Evolutionary conservation across 1,140 invertebrate species (phyloP).

Genomic region (Plectus sambesii): DNA sequence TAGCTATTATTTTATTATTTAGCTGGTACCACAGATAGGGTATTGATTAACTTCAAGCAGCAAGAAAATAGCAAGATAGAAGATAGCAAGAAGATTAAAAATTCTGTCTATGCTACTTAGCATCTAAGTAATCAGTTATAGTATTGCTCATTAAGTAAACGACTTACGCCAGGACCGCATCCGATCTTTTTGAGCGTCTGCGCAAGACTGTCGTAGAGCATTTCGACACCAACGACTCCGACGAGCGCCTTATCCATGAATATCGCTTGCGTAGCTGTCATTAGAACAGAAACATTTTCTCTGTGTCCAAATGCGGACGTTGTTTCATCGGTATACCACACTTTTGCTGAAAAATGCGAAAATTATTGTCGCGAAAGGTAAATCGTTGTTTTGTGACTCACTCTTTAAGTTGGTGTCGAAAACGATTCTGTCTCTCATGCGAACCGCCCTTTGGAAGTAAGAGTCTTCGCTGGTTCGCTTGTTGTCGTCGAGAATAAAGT

Average conservation of each 20-base stretch:
- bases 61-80: no score
- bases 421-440: conserved; percentile 38
- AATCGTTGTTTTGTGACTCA: conserved; percentile 19
- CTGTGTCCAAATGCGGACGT: conserved; percentile 31
- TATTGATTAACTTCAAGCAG: no score
- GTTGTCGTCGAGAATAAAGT: conserved; percentile 38
- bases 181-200: conserved; percentile 34
- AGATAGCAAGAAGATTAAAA: no score
- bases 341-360: conserved; percentile 30
- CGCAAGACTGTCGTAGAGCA: conserved; percentile 36
- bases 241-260: conserved; percentile 37
- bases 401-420: conserved; percentile 39
- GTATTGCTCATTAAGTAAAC: neutral
- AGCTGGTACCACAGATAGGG: no score
- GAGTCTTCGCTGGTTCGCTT: conserved; percentile 33
- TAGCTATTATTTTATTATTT: no score
- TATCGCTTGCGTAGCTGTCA: conserved; percentile 37
- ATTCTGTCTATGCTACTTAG: no score
- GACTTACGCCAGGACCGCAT: conserved; percentile 33
- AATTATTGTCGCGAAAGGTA: neutral
- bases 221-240: conserved; percentile 40
- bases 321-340: conserved; percentile 34
- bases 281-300: conserved; percentile 38
- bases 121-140: no score
- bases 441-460: conserved; percentile 38